Percentiles rank a stretch among this genome's conserved stretches.
phyloP scores from a whole-genome alignment of 2,113 vertebrate species.

The Nettapus auritus region DNA sequence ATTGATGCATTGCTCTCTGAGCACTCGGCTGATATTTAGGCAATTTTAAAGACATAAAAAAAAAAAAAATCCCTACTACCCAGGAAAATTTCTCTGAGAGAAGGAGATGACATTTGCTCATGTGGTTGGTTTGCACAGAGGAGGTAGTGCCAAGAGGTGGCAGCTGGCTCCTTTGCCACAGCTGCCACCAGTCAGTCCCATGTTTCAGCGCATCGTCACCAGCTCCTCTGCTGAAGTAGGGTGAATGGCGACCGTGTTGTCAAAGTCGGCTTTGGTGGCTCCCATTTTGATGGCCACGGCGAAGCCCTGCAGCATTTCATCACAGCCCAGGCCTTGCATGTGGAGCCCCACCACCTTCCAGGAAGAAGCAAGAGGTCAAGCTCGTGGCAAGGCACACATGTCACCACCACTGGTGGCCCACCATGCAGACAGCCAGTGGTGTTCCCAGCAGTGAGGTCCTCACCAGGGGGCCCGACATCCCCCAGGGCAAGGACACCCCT shows the following conservation, averaged over 20 bases:
- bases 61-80: accelerated
- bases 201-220: constrained; percentile 41
- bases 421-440: accelerated
- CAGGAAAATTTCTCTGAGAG: neutral
- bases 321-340: constrained; percentile 61
- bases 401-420: neutral
- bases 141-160: neutral
- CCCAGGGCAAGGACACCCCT: accelerated
- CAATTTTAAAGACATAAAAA: accelerated
- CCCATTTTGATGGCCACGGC: constrained; percentile 65
- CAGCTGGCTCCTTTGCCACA: neutral
- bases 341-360: constrained; percentile 53
- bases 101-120: neutral
- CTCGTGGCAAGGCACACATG: accelerated
- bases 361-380: neutral
- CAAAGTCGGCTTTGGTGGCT: constrained; percentile 57
- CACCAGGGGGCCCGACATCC: neutral
- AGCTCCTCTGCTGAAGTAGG: constrained; percentile 62
- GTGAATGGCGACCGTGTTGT: constrained; percentile 57
- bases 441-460: no score
- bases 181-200: accelerated
- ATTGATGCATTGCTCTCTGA: accelerated
- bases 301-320: constrained; percentile 60
- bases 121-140: neutral
- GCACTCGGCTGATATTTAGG: neutral